Percentiles rank a stretch among this genome's conserved stretches.
These are phyloP conservation scores for Erythrocercus mccallii DNA, from an alignment of 2,113 vertebrate species.

Conservation along the genomic window DNA sequence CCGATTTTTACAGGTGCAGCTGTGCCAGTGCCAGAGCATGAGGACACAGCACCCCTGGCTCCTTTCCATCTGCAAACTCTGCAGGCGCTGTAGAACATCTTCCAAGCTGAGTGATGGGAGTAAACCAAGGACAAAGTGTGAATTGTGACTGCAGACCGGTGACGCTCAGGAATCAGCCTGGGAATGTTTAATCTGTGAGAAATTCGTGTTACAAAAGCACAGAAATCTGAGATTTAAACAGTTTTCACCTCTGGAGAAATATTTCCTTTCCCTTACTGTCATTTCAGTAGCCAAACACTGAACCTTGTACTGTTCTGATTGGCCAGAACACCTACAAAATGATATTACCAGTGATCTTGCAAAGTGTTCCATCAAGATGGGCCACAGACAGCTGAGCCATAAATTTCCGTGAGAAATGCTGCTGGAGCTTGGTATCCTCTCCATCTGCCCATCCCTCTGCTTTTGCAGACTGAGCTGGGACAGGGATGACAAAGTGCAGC, in stretches of 20 bases:
- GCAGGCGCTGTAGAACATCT: accelerated
- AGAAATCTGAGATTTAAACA: background rate
- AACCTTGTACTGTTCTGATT: background rate
- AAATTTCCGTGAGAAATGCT: background rate
- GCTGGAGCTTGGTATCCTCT: background rate
- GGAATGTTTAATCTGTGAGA: background rate
- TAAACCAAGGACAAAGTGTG: background rate
- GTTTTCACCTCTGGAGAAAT: background rate
- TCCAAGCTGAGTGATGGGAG: accelerated
- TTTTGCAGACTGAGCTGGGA: background rate
- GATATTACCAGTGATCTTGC: background rate
- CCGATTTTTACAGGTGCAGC: background rate
- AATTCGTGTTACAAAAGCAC: background rate
- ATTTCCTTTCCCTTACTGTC: background rate
- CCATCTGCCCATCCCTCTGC: background rate
- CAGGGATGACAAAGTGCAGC: background rate
- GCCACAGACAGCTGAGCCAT: background rate
- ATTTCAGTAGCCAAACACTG: background rate
- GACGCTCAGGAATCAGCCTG: background rate
- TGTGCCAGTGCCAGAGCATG: background rate
- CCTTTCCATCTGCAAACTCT: background rate
- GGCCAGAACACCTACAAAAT: background rate
- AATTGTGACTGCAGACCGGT: accelerated
- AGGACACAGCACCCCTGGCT: no score
- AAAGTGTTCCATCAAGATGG: background rate